Evolutionary conservation across 2,797 vertebrate genomes (phyloP).

Genomic region (Merluccius polli): DNA sequence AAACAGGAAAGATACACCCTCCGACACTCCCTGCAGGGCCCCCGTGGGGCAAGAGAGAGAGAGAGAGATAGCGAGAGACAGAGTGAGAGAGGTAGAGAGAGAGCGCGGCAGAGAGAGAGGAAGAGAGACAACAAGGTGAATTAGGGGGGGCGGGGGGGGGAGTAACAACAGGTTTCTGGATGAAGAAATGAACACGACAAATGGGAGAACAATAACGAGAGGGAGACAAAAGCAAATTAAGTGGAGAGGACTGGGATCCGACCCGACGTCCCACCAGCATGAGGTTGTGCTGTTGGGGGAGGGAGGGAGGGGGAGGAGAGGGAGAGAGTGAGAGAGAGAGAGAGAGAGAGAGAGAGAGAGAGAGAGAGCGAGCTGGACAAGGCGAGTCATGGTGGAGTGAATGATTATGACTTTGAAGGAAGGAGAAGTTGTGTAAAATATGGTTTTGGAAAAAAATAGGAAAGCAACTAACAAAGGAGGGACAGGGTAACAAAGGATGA

Average conservation of each 20-base stretch:
- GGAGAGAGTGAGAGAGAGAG: not conserved
- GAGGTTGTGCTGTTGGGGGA: too few relatives aligned
- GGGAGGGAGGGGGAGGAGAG: not conserved
- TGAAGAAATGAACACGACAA: too few relatives aligned
- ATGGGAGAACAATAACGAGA: conserved; percentile 6
- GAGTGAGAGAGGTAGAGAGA: conserved; percentile 1
- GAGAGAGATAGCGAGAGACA: conserved; percentile 1
- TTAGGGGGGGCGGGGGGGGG: too few relatives aligned
- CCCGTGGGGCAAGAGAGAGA: conserved; percentile 12
- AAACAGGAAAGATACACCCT: conserved; percentile 68
- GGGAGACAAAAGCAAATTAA: too few relatives aligned
- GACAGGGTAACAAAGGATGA: conserved; percentile 21
- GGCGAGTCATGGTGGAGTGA: not conserved
- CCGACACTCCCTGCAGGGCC: conserved; percentile 42
- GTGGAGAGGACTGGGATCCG: too few relatives aligned
- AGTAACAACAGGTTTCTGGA: too few relatives aligned
- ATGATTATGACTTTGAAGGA: conserved; percentile 5
- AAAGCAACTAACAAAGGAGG: conserved; percentile 20
- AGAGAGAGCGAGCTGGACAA: too few relatives aligned
- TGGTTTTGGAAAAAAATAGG: conserved; percentile 19
- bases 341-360: conserved; percentile 10
- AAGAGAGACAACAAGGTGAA: too few relatives aligned
- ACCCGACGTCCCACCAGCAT: too few relatives aligned
- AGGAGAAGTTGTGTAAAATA: conserved; percentile 35
- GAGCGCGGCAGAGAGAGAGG: conserved; percentile 10